Percentiles rank a stretch among this genome's conserved stretches.
phyloP scores from a whole-genome alignment of 1,140 invertebrate species.

The Drosophila persimilis region DNA sequence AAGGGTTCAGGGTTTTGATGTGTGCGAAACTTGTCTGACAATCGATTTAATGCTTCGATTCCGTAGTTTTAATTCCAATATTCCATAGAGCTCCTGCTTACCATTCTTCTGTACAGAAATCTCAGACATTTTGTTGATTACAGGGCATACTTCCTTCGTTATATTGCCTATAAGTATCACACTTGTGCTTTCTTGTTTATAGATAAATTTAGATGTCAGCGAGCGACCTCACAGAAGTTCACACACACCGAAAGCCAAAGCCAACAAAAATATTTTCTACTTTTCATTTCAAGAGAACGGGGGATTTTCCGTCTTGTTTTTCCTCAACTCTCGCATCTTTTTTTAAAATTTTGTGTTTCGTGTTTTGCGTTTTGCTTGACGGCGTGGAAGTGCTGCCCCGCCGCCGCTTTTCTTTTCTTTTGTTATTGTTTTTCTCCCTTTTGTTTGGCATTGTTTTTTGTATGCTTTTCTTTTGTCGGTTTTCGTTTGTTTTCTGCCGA shows the following conservation, averaged over 20 bases:
- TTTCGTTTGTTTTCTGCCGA: conserved; percentile 24
- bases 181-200: conserved; percentile 50
- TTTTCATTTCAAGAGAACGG: background rate
- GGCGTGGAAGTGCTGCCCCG: conserved; percentile 51
- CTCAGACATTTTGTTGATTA: no score
- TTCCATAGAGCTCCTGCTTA: no score
- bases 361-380: conserved; percentile 53
- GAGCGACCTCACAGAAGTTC: conserved; percentile 49
- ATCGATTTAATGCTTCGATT: no score
- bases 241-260: conserved; percentile 19
- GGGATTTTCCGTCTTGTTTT: conserved; percentile 26
- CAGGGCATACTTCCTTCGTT: no score
- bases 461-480: conserved; percentile 28
- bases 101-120: no score
- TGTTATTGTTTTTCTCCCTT: conserved; percentile 28
- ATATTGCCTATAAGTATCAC: no score
- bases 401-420: conserved; percentile 38
- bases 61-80: no score
- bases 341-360: conserved; percentile 8
- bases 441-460: conserved; percentile 57
- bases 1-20: no score
- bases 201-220: conserved; percentile 71
- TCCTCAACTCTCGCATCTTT: conserved; percentile 10
- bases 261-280: conserved; percentile 24
- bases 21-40: no score